phyloP scores from a whole-genome alignment of 64 coral and sea anemone genomes.

The Montipora foliosa region DNA sequence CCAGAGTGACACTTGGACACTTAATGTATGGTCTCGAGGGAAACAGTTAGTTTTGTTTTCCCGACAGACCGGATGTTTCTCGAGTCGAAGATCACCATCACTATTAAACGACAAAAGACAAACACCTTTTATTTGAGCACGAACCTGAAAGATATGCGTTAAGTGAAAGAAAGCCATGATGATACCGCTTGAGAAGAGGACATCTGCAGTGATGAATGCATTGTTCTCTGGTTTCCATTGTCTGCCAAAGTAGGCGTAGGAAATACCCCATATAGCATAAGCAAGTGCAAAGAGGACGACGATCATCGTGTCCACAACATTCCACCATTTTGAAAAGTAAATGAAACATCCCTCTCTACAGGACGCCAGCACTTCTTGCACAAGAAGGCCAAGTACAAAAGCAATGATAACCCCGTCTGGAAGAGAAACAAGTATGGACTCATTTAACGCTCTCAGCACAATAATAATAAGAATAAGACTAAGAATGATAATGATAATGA shows the following conservation, averaged over 20 bases:
- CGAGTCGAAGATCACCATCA: too few relatives aligned
- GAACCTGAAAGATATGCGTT: too few relatives aligned
- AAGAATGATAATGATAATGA: too few relatives aligned
- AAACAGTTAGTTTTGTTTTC: too few relatives aligned
- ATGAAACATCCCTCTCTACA: background rate
- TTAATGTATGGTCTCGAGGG: too few relatives aligned
- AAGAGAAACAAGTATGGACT: background rate
- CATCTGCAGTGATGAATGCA: background rate
- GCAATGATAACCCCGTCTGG: background rate
- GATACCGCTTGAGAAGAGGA: background rate
- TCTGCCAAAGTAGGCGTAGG: background rate
- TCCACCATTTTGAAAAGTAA: slow-evolving; percentile 55
- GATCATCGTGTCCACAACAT: slow-evolving; percentile 20
- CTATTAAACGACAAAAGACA: too few relatives aligned
- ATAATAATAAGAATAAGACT: too few relatives aligned
- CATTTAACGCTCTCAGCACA: background rate
- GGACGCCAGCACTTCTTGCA: background rate
- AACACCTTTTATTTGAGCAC: too few relatives aligned
- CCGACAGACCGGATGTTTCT: too few relatives aligned
- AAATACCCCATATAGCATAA: background rate
- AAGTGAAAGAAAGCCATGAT: background rate
- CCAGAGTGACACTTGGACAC: too few relatives aligned
- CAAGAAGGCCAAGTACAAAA: background rate
- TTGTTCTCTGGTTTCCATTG: background rate
- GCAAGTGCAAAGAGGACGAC: background rate